Evolutionary conservation across 2,888 invertebrate genomes (phyloP).

Genomic region (Diaperis boleti): DNA sequence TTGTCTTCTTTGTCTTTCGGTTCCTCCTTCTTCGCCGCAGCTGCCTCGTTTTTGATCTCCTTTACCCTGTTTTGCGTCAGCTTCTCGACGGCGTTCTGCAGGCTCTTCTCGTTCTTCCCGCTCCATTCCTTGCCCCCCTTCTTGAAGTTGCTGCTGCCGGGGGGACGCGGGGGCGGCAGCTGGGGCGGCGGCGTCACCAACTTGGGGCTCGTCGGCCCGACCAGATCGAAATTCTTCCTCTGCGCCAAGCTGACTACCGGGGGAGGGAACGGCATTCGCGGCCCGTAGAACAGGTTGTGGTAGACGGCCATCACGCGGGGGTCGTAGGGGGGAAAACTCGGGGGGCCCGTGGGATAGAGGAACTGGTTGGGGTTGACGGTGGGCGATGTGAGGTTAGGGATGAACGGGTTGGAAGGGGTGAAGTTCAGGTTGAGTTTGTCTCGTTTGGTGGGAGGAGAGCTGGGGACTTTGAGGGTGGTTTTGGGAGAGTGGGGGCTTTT

Average conservation of each 20-base stretch:
- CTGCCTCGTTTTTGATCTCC: conserved; percentile 50
- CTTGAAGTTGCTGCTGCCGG: conserved; percentile 38
- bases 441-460: conserved; percentile 43
- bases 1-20: conserved; percentile 15
- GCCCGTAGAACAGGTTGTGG: conserved; percentile 59
- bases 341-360: conserved; percentile 56
- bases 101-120: conserved; percentile 60
- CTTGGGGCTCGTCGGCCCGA: conserved; percentile 49
- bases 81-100: conserved; percentile 63
- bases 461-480: conserved; percentile 28
- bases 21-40: conserved; percentile 5
- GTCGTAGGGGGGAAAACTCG: conserved; percentile 63
- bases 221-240: conserved; percentile 55
- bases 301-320: conserved; percentile 64
- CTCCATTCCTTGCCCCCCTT: conserved; percentile 44
- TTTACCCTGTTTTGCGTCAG: conserved; percentile 61
- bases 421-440: conserved; percentile 60
- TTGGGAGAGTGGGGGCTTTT: conserved; percentile 64
- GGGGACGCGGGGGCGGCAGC: too few relatives aligned
- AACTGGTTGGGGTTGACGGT: conserved; percentile 64
- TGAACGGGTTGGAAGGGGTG: conserved; percentile 65
- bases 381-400: conserved; percentile 63
- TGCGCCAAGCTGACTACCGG: conserved; percentile 49
- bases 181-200: conserved; percentile 42
- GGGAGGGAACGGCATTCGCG: conserved; percentile 54